Evolutionary conservation across 2,797 vertebrate species (phyloP), one percentile per base, ranked within the genome.

Genomic region (Oreochromis grahami): DNA sequence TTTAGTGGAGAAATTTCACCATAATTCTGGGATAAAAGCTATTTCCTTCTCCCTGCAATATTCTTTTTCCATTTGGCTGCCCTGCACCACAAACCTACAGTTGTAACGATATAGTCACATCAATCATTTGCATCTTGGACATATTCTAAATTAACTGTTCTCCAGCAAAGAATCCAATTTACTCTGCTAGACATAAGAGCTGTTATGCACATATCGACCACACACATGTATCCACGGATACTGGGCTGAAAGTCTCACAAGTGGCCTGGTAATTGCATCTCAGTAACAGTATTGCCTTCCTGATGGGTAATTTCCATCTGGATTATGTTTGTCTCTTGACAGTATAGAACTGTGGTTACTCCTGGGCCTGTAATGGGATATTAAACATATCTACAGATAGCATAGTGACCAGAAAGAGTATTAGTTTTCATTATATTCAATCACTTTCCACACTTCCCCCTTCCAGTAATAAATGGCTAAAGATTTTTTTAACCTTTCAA

Each of bases 251-350:
- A 92, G 92, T 94, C 94, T 95, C 93, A 95, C 93, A 96, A 96
- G 96, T 96, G 93, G 94, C 86, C 91, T 94, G 91, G 94, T 96
- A 96, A 97, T 96, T 96, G 96, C 93, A 96, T 96, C 96, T 96
- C 95, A 95, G 94, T 94, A 95, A 94, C 94, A 94, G 94, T 92
- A 93, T 95, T 96, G 95, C 94, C 93, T 96, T 97, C 92, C 94
- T 95, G 95, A 96, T 96, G 95, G 95, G 95, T 96, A 96, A 97
- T 96, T 96, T 96, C 96, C 96, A 95, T 92, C 92, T 58, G 95
- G 96, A 96, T 96, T 95, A 94, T 96, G 95, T 95, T 96, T 94
- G 94, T 92, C 94, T 95, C 95, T 94, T 94, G 95, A 93, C 93
- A 92, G 91, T 91, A 94, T 92, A 92, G 93, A 95, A 92, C 94